Base-by-base conservation (phyloP, 2,797 vertebrate genomes). In the Lepus townsendii region DNA sequence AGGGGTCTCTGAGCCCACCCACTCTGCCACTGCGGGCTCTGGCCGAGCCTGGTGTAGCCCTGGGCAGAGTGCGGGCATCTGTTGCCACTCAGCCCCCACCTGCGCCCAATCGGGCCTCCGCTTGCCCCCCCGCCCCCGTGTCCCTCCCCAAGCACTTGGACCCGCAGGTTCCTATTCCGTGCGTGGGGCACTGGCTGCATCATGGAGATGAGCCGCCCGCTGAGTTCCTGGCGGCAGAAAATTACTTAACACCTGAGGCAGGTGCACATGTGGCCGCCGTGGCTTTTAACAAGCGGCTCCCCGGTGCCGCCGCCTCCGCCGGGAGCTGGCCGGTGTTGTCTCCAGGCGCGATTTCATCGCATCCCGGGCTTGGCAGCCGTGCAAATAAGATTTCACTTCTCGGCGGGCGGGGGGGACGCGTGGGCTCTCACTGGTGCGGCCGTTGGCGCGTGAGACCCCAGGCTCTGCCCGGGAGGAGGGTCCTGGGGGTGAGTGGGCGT, bases 301-400 rank as follows among this genome's bases (percentile, higher is more conserved):
- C 78, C 0, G 17, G 85, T 3, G 94, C 88, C 16, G 78, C 65
- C 0, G 71, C 83, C 95, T 88, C 91, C 6, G 13, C 2, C 0
- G 32, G 77, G 82, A 85, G 88, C 77, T 10, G 1, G 72, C 96
- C 7, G 1, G 86, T 63, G 93, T 76, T 89, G 87, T 78, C 90
- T 38, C 19, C 0, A 87, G 94, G 95, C 95, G 20, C 93, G 86
- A 97, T 97, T 96, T 93, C 94, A 90, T 94, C 68, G 24, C 4
- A 19, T 60, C 94, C 95, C 76, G 20, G 76, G 89, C 94, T 96
- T 97, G 97, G 97, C 97, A 96, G 96, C 8, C 2, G 94, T 88
- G 97, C 96, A 97, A 97, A 97, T 97, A 97, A 97, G 96, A 96
- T 97, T 96, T 96, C 96, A 91, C 96, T 73, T 91, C 93, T 95